These are phyloP conservation scores for Camelus bactrianus DNA, from an alignment of 2,113 vertebrate genomes.

Conservation along the genomic window DNA sequence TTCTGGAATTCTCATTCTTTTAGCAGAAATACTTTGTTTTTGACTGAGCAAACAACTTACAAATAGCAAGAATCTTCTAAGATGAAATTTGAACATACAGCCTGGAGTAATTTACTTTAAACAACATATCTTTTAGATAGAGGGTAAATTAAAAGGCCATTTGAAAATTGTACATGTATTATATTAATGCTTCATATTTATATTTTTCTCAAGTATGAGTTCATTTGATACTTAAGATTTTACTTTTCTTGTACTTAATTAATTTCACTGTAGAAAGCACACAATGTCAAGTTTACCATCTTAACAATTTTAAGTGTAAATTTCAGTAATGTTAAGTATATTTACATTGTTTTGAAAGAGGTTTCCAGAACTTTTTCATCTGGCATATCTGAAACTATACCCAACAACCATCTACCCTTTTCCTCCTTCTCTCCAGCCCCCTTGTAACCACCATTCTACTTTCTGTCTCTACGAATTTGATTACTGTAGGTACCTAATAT, in stretches of 20 bases:
- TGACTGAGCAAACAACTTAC: slow-evolving; percentile 23
- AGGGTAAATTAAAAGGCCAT: slow-evolving; percentile 11
- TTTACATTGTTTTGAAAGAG: neutral
- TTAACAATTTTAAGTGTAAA: neutral
- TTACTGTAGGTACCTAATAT: neutral
- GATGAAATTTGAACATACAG: slow-evolving; percentile 11
- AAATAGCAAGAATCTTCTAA: slow-evolving; percentile 16
- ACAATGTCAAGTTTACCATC: neutral
- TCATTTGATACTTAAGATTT: neutral
- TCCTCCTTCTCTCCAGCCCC: neutral
- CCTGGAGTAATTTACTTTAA: neutral
- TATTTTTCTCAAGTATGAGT: neutral
- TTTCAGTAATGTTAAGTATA: neutral
- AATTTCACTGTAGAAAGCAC: neutral
- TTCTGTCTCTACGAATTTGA: neutral
- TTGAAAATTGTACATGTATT: neutral
- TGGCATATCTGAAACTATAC: neutral
- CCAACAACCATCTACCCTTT: neutral
- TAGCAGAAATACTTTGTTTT: slow-evolving; percentile 36
- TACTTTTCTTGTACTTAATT: slow-evolving; percentile 21
- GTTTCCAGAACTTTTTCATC: neutral
- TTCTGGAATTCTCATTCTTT: slow-evolving; percentile 39
- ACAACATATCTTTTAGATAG: neutral
- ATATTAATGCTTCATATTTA: neutral
- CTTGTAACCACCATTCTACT: neutral